Evolutionary conservation across 2,113 vertebrate species (phyloP).

Genomic region (Microcebus jonahi): DNA sequence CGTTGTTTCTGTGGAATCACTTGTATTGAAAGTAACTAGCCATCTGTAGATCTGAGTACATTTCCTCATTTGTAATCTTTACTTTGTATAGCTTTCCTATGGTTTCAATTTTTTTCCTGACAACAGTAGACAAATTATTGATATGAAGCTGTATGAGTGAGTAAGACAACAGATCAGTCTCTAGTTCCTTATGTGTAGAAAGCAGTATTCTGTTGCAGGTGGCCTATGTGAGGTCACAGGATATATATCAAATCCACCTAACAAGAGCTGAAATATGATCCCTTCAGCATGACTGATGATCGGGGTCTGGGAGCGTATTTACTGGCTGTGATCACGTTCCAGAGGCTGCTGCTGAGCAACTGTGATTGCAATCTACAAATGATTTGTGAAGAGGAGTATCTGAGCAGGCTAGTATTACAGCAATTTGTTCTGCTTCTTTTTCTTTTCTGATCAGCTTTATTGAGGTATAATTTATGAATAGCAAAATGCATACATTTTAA

Average conservation of each 20-base stretch:
- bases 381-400: background rate
- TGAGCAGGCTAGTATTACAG: background rate
- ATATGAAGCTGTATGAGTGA: background rate
- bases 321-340: background rate
- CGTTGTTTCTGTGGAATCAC: background rate
- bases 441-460: background rate
- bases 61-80: constrained; percentile 46
- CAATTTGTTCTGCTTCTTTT: background rate
- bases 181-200: background rate
- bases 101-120: constrained; percentile 24
- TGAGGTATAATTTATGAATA: background rate
- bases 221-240: background rate
- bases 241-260: constrained; percentile 5
- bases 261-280: background rate
- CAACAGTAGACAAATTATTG: constrained; percentile 7
- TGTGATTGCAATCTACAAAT: background rate
- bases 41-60: constrained; percentile 19
- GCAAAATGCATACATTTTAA: background rate
- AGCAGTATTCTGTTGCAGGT: background rate
- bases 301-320: background rate
- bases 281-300: background rate
- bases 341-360: background rate
- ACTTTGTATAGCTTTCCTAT: background rate
- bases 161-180: background rate
- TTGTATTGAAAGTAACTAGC: background rate